A percentile compares a stretch with the other conserved stretches of the same genome.
Conservation (phyloP, 2,888 invertebrate species). For the Ectropis crepuscularia region DNA sequence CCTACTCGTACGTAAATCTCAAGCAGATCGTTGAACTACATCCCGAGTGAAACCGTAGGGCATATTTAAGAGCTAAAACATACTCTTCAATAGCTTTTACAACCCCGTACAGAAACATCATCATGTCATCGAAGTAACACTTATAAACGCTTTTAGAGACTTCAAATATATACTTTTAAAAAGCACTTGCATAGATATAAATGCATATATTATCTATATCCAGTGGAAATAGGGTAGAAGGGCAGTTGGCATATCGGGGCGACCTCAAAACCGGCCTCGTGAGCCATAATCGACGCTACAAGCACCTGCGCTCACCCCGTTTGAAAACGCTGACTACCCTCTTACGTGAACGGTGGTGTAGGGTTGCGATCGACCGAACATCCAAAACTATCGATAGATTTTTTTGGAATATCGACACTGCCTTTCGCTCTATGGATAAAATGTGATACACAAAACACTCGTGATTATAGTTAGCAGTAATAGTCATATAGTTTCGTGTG, state of each 20-base stretch:
- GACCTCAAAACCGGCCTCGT: conserved; percentile 34
- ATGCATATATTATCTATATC: not conserved
- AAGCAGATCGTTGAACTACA: too few relatives aligned
- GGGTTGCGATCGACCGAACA: conserved; percentile 22
- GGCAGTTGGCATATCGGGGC: conserved; percentile 39
- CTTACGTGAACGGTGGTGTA: conserved; percentile 58
- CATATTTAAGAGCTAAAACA: not conserved
- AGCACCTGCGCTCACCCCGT: conserved; percentile 75
- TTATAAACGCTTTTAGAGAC: not conserved
- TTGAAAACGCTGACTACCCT: conserved; percentile 76
- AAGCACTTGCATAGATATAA: conserved; percentile 13
- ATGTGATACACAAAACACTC: too few relatives aligned
- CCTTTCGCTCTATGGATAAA: not conserved
- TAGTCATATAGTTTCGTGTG: too few relatives aligned
- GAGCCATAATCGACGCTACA: conserved; percentile 48
- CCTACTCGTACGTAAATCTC: too few relatives aligned
- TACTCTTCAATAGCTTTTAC: conserved; percentile 12
- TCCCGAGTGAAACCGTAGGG: too few relatives aligned
- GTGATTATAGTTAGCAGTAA: too few relatives aligned
- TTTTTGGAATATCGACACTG: conserved; percentile 1
- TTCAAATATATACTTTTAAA: conserved; percentile 4
- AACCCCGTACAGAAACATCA: not conserved
- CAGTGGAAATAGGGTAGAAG: conserved; percentile 14
- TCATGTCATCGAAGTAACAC: not conserved
- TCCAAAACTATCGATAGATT: conserved; percentile 12